phyloP scores from a whole-genome alignment of 2,797 vertebrate species.

The Crocodylus rhombifer region DNA sequence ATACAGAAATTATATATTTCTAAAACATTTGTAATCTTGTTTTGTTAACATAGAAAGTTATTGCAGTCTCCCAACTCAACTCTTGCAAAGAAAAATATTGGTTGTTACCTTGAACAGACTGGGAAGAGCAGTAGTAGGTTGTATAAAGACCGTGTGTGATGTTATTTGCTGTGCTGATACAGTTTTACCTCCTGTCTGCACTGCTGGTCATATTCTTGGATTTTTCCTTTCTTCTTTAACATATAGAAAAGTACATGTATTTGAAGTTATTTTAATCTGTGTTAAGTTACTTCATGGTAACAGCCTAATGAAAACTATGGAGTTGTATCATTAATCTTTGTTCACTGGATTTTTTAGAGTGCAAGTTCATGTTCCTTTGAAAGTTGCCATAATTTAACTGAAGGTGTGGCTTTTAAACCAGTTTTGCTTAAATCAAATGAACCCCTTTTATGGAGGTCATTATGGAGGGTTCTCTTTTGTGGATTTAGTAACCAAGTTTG shows the following conservation, averaged over 20 bases:
- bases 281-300: no score
- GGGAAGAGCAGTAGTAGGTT: neutral
- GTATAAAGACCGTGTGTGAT: neutral
- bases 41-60: neutral
- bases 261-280: no score
- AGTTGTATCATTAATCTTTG: accelerated
- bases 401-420: no score
- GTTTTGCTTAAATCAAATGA: no score
- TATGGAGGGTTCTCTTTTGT: no score
- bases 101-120: neutral
- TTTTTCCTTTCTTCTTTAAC: no score
- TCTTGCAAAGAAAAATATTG: neutral
- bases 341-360: neutral
- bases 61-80: neutral
- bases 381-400: no score
- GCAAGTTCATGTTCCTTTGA: no score
- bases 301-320: neutral
- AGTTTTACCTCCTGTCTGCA: neutral
- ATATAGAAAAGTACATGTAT: no score
- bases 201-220: neutral
- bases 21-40: neutral
- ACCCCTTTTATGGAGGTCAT: no score
- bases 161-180: no score
- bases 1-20: neutral
- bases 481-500: no score